A percentile compares a stretch with the other conserved stretches of the same genome.
These are phyloP conservation scores for Potamilus streckersoni DNA, from an alignment of 1,140 invertebrate species.

Conservation along the genomic window DNA sequence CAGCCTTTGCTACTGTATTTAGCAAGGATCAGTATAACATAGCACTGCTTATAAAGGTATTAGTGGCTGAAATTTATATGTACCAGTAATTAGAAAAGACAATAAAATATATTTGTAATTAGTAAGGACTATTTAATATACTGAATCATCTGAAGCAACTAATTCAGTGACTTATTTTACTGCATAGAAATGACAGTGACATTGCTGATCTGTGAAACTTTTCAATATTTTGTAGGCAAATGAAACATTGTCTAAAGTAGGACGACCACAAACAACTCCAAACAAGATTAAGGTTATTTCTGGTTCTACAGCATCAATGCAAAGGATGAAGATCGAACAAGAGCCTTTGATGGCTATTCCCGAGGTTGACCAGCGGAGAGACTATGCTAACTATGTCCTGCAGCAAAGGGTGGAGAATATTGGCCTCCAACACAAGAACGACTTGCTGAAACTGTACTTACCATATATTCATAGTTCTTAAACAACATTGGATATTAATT, in stretches of 20 bases:
- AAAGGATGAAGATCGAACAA: constrained; percentile 35
- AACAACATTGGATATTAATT: not conserved
- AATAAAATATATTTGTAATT: too few relatives aligned
- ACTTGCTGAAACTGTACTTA: constrained; percentile 50
- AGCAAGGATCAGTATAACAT: too few relatives aligned
- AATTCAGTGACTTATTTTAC: too few relatives aligned
- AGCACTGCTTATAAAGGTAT: too few relatives aligned
- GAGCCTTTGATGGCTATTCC: constrained; percentile 22
- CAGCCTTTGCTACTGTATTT: too few relatives aligned
- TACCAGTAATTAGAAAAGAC: too few relatives aligned
- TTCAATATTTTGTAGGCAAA: constrained; percentile 38
- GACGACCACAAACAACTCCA: constrained; percentile 29
- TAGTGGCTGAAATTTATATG: too few relatives aligned
- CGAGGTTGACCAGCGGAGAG: constrained; percentile 48
- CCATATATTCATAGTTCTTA: constrained; percentile 44
- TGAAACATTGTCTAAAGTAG: constrained; percentile 40
- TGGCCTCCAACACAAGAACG: constrained; percentile 36
- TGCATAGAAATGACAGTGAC: too few relatives aligned
- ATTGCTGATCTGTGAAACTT: not conserved
- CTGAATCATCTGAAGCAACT: too few relatives aligned
- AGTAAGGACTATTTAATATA: too few relatives aligned
- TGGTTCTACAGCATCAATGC: constrained; percentile 34
- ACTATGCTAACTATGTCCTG: constrained; percentile 52
- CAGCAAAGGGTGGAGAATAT: constrained; percentile 46
- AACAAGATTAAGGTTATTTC: constrained; percentile 52